phyloP scores from a whole-genome alignment of 2,113 vertebrate genomes.

The Colistium nudipinnis region DNA sequence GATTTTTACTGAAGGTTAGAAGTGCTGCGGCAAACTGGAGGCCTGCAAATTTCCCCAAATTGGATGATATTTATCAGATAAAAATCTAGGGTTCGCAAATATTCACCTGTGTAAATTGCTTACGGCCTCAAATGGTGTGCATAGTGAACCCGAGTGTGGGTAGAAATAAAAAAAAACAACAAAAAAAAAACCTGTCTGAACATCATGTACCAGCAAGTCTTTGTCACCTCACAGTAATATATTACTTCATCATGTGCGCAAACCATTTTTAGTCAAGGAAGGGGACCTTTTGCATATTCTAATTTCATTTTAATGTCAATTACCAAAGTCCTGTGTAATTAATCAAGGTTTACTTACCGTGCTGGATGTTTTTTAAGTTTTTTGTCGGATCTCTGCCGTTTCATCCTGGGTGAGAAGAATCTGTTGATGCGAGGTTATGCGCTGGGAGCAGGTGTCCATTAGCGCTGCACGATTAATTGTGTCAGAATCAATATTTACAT shows the following conservation, averaged over 20 bases:
- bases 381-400: not conserved
- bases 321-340: not conserved
- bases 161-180: not conserved
- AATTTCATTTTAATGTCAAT: not conserved
- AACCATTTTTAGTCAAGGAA: too few relatives aligned
- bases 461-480: slow-evolving; percentile 29
- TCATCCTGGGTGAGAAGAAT: not conserved
- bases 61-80: slow-evolving; percentile 32
- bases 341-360: not conserved
- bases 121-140: slow-evolving; percentile 14
- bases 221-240: too few relatives aligned
- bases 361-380: not conserved
- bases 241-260: too few relatives aligned
- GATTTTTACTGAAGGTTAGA: slow-evolving; percentile 39
- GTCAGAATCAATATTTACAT: slow-evolving; percentile 36
- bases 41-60: slow-evolving; percentile 29
- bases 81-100: slow-evolving; percentile 4
- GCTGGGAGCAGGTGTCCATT: slow-evolving; percentile 15
- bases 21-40: slow-evolving; percentile 40
- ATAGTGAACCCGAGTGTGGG: not conserved
- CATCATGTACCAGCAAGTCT: not conserved
- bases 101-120: slow-evolving; percentile 14
- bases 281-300: not conserved
- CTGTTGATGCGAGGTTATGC: slow-evolving; percentile 1
- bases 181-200: slow-evolving; percentile 6